A percentile compares a stretch with the other conserved stretches of the same genome.
These are phyloP conservation scores for Drosophila longiperda DNA, from an alignment of 2,888 invertebrate species.

Conservation along the genomic window DNA sequence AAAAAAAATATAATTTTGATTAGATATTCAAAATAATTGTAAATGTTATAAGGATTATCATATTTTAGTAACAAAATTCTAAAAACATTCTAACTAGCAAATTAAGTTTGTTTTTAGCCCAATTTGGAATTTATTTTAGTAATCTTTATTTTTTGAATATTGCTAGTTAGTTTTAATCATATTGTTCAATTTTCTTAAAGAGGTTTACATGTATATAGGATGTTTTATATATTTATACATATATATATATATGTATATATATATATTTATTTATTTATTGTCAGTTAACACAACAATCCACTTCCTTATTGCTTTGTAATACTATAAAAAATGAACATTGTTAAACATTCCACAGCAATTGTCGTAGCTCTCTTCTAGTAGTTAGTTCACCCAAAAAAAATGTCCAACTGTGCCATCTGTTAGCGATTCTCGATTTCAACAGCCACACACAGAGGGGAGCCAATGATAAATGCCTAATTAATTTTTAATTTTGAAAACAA, in stretches of 20 bases:
- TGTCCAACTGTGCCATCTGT: slow-evolving; percentile 38
- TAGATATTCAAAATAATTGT: too few relatives aligned
- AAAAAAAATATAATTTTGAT: too few relatives aligned
- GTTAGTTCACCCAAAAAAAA: not conserved
- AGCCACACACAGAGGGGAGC: not conserved
- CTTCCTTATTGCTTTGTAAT: not conserved
- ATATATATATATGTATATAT: not conserved
- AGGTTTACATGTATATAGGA: too few relatives aligned
- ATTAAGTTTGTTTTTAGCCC: not conserved
- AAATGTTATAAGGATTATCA: not conserved
- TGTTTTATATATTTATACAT: too few relatives aligned
- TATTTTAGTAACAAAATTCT: not conserved
- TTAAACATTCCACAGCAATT: not conserved
- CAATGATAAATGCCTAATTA: slow-evolving; percentile 79
- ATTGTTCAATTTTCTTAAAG: too few relatives aligned
- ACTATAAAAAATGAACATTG: not conserved
- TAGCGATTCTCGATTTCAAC: slow-evolving; percentile 31
- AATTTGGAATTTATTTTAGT: not conserved
- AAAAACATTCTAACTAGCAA: not conserved
- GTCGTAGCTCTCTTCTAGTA: not conserved
- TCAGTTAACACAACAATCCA: not conserved
- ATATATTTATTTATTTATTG: not conserved
- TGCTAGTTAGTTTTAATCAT: too few relatives aligned
- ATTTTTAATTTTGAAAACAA: slow-evolving; percentile 74
- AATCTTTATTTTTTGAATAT: too few relatives aligned